A percentile compares a stretch with the other conserved stretches of the same genome.
Conservation (phyloP, 1,140 invertebrate species). For the Drosophila persimilis region DNA sequence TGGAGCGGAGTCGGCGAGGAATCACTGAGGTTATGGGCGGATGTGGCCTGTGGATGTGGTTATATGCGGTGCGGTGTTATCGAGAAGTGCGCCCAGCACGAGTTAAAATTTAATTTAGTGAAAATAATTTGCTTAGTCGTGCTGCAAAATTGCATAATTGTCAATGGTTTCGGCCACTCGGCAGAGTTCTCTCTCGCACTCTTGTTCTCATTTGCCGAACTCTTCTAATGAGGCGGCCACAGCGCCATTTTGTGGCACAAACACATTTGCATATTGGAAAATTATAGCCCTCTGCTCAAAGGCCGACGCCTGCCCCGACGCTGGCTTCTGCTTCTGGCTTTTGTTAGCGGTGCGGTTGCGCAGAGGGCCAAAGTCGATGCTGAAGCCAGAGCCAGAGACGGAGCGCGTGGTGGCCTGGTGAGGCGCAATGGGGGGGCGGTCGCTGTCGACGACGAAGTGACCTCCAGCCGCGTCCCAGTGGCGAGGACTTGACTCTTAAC, state of each 20-base stretch:
- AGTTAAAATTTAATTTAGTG: conserved; percentile 82
- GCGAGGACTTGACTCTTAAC: conserved; percentile 73
- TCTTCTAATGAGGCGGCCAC: conserved; percentile 62
- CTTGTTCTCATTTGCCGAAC: neutral
- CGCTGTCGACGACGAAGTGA: conserved; percentile 69
- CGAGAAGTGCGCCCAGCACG: conserved; percentile 80
- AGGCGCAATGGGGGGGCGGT: conserved; percentile 63
- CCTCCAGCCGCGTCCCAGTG: conserved; percentile 66
- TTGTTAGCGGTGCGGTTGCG: conserved; percentile 74
- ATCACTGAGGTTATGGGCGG: conserved; percentile 52
- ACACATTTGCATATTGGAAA: conserved; percentile 81
- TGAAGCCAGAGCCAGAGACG: neutral
- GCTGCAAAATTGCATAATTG: conserved; percentile 77
- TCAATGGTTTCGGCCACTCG: conserved; percentile 53
- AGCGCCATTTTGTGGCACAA: conserved; percentile 72
- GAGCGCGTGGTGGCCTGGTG: conserved; percentile 75
- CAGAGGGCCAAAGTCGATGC: conserved; percentile 66
- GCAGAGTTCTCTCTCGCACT: neutral
- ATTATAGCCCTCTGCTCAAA: conserved; percentile 57
- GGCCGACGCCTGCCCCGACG: conserved; percentile 42
- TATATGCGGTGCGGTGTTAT: conserved; percentile 33
- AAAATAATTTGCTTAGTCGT: conserved; percentile 81
- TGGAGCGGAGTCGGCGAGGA: conserved; percentile 30
- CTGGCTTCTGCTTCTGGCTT: conserved; percentile 59
- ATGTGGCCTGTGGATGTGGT: conserved; percentile 22